Evolutionary conservation across 2,113 vertebrate species (phyloP).

Genomic region (Isichthys henryi): DNA sequence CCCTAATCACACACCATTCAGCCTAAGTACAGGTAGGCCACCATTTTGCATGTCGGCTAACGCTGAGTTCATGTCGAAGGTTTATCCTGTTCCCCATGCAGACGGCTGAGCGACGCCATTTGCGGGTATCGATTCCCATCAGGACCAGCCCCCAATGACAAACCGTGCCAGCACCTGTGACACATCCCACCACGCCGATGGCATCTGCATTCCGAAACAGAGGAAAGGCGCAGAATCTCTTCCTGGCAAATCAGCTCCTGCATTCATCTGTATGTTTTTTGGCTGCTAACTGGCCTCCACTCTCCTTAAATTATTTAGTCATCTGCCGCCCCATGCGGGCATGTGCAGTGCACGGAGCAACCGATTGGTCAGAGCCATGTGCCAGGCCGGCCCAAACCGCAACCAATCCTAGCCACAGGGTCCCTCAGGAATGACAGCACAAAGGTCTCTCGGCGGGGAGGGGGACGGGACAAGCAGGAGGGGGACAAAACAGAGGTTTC

Average conservation of each 20-base stretch:
- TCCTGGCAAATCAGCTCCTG: neutral
- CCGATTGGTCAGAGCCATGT: slow-evolving; percentile 3
- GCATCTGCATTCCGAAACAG: neutral
- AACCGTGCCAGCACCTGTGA: neutral
- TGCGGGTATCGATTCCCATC: neutral
- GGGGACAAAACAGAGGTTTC: neutral
- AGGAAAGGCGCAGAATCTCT: neutral
- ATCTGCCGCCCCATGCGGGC: slow-evolving; percentile 17
- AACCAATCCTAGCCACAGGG: neutral
- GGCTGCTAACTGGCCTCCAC: neutral
- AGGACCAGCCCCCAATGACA: neutral
- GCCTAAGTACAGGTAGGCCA: neutral
- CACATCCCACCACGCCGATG: neutral
- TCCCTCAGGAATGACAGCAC: neutral
- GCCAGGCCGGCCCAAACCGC: slow-evolving; percentile 5
- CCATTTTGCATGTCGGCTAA: neutral
- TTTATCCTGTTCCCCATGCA: neutral
- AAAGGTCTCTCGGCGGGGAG: neutral
- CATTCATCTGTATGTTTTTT: neutral
- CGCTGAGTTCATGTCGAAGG: neutral
- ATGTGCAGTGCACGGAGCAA: slow-evolving; percentile 14
- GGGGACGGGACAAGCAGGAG: neutral
- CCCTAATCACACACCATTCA: neutral
- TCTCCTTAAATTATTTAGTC: slow-evolving; percentile 19
- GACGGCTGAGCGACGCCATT: neutral